phyloP scores from a whole-genome alignment of 2,797 vertebrate genomes.

The Notoglanidium macrostoma region DNA sequence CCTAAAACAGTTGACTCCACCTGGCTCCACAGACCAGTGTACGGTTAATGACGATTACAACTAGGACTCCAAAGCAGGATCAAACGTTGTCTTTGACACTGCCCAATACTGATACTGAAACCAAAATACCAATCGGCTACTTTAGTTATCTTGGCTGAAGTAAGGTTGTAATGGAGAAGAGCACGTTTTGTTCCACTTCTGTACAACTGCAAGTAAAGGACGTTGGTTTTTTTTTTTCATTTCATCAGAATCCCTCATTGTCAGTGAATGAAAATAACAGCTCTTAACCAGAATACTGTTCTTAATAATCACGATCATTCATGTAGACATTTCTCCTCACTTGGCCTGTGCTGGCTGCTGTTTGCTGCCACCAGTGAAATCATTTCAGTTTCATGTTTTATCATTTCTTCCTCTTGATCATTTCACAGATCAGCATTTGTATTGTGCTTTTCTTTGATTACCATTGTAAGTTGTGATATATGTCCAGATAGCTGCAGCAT shows the following conservation, averaged over 20 bases:
- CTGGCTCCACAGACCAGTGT: background rate
- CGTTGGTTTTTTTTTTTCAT: background rate
- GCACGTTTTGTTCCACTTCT: background rate
- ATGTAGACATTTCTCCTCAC: background rate
- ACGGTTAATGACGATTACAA: background rate
- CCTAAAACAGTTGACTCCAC: background rate
- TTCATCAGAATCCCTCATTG: background rate
- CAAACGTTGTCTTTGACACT: background rate
- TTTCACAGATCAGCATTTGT: background rate
- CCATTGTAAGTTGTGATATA: background rate
- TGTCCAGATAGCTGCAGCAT: background rate
- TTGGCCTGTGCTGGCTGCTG: background rate
- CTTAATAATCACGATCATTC: background rate
- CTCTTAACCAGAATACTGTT: background rate
- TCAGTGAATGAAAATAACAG: background rate
- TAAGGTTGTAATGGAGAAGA: background rate
- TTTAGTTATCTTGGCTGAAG: background rate
- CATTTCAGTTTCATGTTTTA: background rate
- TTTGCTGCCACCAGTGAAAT: background rate
- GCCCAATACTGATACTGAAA: background rate
- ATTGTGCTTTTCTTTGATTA: background rate
- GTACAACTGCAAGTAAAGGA: background rate
- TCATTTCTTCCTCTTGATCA: background rate
- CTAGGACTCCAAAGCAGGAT: background rate
- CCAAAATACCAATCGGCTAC: background rate